Conservation (phyloP, 2,888 invertebrate genomes). For the Heliconius cydno region DNA sequence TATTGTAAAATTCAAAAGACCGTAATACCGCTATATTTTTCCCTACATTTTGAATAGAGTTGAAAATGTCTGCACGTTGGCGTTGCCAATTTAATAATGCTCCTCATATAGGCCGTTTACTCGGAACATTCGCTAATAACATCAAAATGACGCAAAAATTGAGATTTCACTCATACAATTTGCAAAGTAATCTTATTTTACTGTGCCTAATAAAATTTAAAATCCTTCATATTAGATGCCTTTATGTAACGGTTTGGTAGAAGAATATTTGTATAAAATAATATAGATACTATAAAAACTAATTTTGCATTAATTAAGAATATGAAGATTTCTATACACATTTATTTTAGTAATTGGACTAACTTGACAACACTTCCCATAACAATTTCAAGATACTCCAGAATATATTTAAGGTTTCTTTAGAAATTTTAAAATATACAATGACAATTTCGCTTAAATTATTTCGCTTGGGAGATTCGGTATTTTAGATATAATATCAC, state of each 20-base stretch:
- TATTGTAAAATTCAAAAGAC: not conserved
- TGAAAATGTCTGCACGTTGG: conserved; percentile 56
- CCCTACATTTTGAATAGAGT: conserved; percentile 60
- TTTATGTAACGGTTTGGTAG: not conserved
- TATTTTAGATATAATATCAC: too few species aligned
- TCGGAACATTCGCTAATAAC: conserved; percentile 40
- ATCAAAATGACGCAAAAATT: conserved; percentile 33
- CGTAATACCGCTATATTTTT: conserved; percentile 57
- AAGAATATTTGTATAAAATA: not conserved
- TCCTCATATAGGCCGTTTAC: conserved; percentile 61
- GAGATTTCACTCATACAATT: conserved; percentile 31
- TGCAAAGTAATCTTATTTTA: conserved; percentile 24
- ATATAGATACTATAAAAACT: not conserved
- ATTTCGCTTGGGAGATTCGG: too few species aligned
- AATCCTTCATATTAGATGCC: not conserved
- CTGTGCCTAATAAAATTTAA: conserved; percentile 4
- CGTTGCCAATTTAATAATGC: conserved; percentile 72
- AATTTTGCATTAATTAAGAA: not conserved
- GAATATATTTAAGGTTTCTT: too few species aligned
- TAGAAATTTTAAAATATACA: too few species aligned
- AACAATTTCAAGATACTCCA: too few species aligned
- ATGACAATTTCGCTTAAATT: too few species aligned
- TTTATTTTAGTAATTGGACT: too few species aligned
- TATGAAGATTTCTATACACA: too few species aligned
- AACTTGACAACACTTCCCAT: too few species aligned